A percentile compares a stretch with the other conserved stretches of the same genome.
Conservation (phyloP, 2,888 invertebrate species). For the Augochlorella aurata region DNA sequence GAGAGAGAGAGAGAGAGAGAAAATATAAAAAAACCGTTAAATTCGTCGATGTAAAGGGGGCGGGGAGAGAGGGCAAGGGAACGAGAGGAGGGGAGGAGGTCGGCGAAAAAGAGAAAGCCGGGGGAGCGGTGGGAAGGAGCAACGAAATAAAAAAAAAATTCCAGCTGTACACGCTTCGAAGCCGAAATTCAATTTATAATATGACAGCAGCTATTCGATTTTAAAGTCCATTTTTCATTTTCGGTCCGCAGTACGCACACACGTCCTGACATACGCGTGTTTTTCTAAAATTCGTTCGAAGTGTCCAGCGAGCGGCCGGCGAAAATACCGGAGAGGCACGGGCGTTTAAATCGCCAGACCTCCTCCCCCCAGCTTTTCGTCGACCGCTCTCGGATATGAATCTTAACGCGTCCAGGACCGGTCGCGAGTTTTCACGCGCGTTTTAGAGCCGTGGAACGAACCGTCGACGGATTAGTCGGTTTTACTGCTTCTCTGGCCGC, state of each 20-base stretch:
- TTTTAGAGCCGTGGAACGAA: not conserved
- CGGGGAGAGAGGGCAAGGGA: slow-evolving; percentile 37
- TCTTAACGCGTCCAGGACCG: slow-evolving; percentile 33
- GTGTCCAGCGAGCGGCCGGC: slow-evolving; percentile 62
- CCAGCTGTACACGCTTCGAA: slow-evolving; percentile 70
- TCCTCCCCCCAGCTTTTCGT: not conserved
- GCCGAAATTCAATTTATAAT: slow-evolving; percentile 80
- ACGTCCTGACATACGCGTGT: slow-evolving; percentile 66
- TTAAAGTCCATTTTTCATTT: slow-evolving; percentile 80
- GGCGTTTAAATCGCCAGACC: slow-evolving; percentile 63
- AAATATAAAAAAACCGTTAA: slow-evolving; percentile 61
- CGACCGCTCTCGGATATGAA: slow-evolving; percentile 20
- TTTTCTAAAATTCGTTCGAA: slow-evolving; percentile 69
- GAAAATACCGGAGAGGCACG: slow-evolving; percentile 62
- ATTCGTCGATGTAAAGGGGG: slow-evolving; percentile 51
- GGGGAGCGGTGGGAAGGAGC: slow-evolving; percentile 53
- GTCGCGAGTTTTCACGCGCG: slow-evolving; percentile 20
- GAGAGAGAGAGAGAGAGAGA: not conserved
- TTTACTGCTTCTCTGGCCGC: slow-evolving; percentile 1
- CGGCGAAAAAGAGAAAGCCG: slow-evolving; percentile 69
- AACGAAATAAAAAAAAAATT: slow-evolving; percentile 65
- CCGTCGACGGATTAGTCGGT: slow-evolving; percentile 3
- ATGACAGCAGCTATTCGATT: slow-evolving; percentile 80
- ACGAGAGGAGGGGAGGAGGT: not conserved
- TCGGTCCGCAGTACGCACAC: slow-evolving; percentile 66